A percentile compares a stretch with the other conserved stretches of the same genome.
Evolutionary conservation across 1,140 invertebrate genomes (phyloP).

Genomic region (Leucophenga varia): DNA sequence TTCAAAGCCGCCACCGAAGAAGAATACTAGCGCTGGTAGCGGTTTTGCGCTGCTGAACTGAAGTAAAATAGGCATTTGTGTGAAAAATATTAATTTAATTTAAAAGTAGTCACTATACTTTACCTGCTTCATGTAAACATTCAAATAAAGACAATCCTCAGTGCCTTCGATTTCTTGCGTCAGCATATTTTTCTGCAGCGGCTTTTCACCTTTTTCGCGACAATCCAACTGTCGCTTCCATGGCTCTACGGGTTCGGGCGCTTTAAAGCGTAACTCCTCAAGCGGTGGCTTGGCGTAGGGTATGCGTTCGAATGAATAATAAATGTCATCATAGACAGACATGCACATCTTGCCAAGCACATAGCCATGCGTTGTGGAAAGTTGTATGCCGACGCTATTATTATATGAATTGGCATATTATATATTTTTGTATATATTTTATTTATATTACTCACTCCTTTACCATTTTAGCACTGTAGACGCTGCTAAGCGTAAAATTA

Average conservation of each 20-base stretch:
- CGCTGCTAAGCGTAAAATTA: too few species aligned
- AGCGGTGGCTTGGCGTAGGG: slow-evolving; percentile 69
- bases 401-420: too few species aligned
- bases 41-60: slow-evolving; percentile 25
- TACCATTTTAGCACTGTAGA: too few species aligned
- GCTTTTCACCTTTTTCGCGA: slow-evolving; percentile 21
- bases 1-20: slow-evolving; percentile 70
- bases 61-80: background rate
- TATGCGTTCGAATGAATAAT: slow-evolving; percentile 60
- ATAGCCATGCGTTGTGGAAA: slow-evolving; percentile 23
- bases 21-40: slow-evolving; percentile 45
- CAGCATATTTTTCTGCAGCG: slow-evolving; percentile 34
- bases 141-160: slow-evolving; percentile 62
- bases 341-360: slow-evolving; percentile 28
- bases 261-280: slow-evolving; percentile 63
- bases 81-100: background rate
- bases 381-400: too few species aligned
- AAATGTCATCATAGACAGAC: slow-evolving; percentile 37
- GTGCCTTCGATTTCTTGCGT: slow-evolving; percentile 33
- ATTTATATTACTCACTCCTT: too few species aligned
- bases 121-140: slow-evolving; percentile 58
- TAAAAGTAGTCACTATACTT: slow-evolving; percentile 4
- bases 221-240: slow-evolving; percentile 59
- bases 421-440: too few species aligned
- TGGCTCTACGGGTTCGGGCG: slow-evolving; percentile 57